Evolutionary conservation across 2,797 vertebrate species (phyloP).

Genomic region (Lutjanus campechanus): DNA sequence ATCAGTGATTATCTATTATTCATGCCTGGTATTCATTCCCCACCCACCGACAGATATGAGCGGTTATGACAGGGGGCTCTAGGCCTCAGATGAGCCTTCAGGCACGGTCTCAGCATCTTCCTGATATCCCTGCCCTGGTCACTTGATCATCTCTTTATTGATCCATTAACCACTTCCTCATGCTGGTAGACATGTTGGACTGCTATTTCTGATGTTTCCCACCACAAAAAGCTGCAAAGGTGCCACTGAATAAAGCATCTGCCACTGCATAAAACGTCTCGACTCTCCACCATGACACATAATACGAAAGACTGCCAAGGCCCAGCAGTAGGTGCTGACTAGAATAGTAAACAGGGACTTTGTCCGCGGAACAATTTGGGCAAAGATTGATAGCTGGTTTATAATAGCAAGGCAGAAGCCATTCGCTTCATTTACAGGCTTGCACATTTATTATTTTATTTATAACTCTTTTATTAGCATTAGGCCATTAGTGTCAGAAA

Average conservation of each 20-base stretch:
- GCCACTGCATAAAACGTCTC: slow-evolving; percentile 74
- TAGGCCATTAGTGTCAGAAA: slow-evolving; percentile 65
- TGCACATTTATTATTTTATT: slow-evolving; percentile 68
- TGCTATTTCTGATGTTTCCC: slow-evolving; percentile 79
- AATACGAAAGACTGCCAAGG: slow-evolving; percentile 69
- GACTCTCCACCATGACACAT: slow-evolving; percentile 71
- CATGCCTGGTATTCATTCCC: slow-evolving; percentile 83
- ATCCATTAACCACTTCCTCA: slow-evolving; percentile 82
- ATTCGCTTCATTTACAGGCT: slow-evolving; percentile 67
- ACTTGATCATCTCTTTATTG: slow-evolving; percentile 82
- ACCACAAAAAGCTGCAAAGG: slow-evolving; percentile 78
- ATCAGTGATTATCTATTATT: slow-evolving; percentile 87
- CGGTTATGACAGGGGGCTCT: slow-evolving; percentile 76
- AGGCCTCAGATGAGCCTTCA: slow-evolving; percentile 67
- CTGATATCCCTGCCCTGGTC: slow-evolving; percentile 65
- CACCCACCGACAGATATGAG: slow-evolving; percentile 82
- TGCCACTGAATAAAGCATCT: slow-evolving; percentile 79
- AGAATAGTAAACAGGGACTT: slow-evolving; percentile 78
- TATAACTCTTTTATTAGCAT: slow-evolving; percentile 63
- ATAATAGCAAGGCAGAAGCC: slow-evolving; percentile 63
- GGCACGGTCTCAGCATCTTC: slow-evolving; percentile 62
- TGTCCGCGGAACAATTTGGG: slow-evolving; percentile 66
- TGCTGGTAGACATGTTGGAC: slow-evolving; percentile 79
- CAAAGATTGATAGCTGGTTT: slow-evolving; percentile 71
- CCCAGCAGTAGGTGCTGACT: slow-evolving; percentile 60